A percentile compares a stretch with the other conserved stretches of the same genome.
These are phyloP conservation scores for Pundamilia nyererei DNA, from an alignment of 2,113 vertebrate species.

Conservation along the genomic window DNA sequence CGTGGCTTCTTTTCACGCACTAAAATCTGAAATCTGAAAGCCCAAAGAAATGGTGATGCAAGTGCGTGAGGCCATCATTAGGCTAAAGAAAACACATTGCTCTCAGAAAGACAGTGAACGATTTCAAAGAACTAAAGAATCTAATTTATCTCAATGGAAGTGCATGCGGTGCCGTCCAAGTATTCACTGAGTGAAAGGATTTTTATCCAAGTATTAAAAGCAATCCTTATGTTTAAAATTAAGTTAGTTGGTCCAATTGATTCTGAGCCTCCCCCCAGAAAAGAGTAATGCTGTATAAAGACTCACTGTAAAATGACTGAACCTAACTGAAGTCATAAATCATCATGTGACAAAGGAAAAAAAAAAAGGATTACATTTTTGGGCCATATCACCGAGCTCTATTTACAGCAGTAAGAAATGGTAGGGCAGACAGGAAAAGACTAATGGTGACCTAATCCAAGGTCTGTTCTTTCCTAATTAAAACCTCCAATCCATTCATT, in stretches of 20 bases:
- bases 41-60: background rate
- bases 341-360: background rate
- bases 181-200: background rate
- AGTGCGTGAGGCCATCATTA: background rate
- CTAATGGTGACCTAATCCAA: slow-evolving; percentile 27
- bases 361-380: background rate
- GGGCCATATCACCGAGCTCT: background rate
- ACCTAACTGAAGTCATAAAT: background rate
- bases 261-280: background rate
- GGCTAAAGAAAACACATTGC: background rate
- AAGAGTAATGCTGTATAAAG: background rate
- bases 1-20: fast-evolving
- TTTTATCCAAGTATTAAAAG: background rate
- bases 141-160: background rate
- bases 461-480: slow-evolving; percentile 47
- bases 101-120: background rate
- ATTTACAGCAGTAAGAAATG: background rate
- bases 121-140: background rate
- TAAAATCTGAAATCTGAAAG: background rate
- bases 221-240: background rate
- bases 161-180: background rate
- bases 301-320: background rate
- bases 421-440: background rate
- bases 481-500: slow-evolving; percentile 54
- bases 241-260: background rate